A percentile compares a stretch with the other conserved stretches of the same genome.
Evolutionary conservation across 2,113 vertebrate species (phyloP).

Genomic region (Stegostoma tigrinum): DNA sequence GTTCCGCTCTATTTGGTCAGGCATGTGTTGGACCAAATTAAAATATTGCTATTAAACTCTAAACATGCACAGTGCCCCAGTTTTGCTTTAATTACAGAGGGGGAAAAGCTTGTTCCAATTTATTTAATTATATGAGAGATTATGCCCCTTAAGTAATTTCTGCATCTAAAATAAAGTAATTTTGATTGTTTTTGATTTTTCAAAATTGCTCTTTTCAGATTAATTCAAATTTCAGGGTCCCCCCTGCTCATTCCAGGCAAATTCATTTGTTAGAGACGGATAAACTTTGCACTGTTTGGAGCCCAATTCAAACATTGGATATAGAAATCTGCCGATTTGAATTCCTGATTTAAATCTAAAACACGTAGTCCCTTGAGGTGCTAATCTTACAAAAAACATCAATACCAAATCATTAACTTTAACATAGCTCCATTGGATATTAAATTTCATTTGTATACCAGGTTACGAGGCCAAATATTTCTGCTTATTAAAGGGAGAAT

Average conservation of each 20-base stretch:
- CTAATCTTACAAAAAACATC: conserved; percentile 21
- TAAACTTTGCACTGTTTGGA: neutral
- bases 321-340: neutral
- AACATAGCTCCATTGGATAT: neutral
- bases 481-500: neutral
- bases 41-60: neutral
- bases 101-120: neutral
- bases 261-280: neutral
- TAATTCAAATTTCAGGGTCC: conserved; percentile 12
- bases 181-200: neutral
- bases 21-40: neutral
- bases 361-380: neutral
- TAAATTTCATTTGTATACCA: neutral
- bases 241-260: neutral
- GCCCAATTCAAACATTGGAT: neutral
- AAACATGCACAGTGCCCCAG: neutral
- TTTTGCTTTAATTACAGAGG: neutral
- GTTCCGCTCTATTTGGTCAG: neutral
- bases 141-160: neutral
- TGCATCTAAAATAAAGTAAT: neutral
- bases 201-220: neutral
- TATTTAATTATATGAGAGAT: neutral
- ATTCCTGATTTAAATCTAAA: neutral
- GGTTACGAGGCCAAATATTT: neutral
- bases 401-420: conserved; percentile 7